Conservation (phyloP, 2,888 invertebrate species). For the Nipponacmea schrenckii region DNA sequence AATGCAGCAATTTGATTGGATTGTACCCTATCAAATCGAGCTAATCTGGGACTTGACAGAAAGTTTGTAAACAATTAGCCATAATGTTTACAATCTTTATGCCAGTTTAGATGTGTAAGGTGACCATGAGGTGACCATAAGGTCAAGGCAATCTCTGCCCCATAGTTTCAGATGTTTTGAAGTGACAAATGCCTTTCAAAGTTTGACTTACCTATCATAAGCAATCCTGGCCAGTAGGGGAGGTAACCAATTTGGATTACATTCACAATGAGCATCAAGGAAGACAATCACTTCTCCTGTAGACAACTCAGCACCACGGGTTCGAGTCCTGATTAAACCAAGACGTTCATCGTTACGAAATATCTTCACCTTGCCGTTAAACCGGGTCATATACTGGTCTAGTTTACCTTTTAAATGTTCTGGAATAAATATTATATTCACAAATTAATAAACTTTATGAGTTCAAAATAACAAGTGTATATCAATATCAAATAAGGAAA, state of each 20-base stretch:
- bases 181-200: neutral
- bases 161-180: too few species aligned
- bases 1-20: too few species aligned
- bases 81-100: too few species aligned
- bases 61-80: too few species aligned
- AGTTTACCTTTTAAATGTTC: conserved; percentile 83
- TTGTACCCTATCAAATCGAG: too few species aligned
- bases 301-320: conserved; percentile 89
- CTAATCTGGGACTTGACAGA: too few species aligned
- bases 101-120: too few species aligned
- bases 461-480: too few species aligned
- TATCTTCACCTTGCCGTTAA: conserved; percentile 84
- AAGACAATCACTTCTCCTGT: conserved; percentile 96
- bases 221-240: conserved; percentile 95
- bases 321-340: conserved; percentile 92
- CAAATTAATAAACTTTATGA: too few species aligned
- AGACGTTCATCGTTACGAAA: conserved; percentile 89
- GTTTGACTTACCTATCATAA: conserved; percentile 73
- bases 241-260: conserved; percentile 93
- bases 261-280: conserved; percentile 96
- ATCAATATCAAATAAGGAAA: too few species aligned
- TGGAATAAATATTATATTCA: conserved; percentile 27
- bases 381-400: conserved; percentile 85
- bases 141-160: too few species aligned
- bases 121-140: too few species aligned